phyloP scores from a whole-genome alignment of 2,113 vertebrate species.

The Melanotaenia duboulayi region DNA sequence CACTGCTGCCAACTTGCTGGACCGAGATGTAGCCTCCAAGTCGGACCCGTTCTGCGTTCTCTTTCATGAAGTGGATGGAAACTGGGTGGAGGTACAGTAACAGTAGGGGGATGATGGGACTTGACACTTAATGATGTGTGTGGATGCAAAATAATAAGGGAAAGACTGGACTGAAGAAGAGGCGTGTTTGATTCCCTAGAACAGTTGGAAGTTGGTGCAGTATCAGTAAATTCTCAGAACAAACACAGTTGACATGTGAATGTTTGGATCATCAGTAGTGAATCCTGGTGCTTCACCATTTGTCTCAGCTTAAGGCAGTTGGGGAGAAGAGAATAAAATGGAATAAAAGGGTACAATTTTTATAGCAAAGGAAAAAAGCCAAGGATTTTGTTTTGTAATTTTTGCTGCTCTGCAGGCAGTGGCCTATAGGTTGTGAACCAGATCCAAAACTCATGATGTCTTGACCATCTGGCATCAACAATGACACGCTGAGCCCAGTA shows the following conservation, averaged over 20 bases:
- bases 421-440: constrained; percentile 31
- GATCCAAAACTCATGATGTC: constrained; percentile 50
- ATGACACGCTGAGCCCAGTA: constrained; percentile 23
- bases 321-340: constrained; percentile 24
- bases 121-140: no score
- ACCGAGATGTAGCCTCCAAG: constrained; percentile 97
- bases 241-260: background rate
- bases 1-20: constrained; percentile 90
- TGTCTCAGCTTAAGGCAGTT: constrained; percentile 3
- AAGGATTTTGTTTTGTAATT: constrained; percentile 38
- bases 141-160: background rate
- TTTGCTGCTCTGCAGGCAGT: constrained; percentile 7
- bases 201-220: background rate
- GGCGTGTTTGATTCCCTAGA: background rate
- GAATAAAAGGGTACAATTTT: constrained; percentile 13
- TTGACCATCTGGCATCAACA: constrained; percentile 58
- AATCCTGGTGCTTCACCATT: constrained; percentile 2
- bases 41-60: constrained; percentile 98
- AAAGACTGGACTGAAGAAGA: background rate
- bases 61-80: constrained; percentile 90
- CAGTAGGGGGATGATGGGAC: constrained; percentile 17
- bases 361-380: background rate
- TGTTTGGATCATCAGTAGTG: constrained; percentile 16
- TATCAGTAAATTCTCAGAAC: background rate
- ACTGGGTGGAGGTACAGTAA: constrained; percentile 92